Base-by-base conservation (phyloP, 1,140 invertebrate genomes). In the Leptinotarsa lineolata region DNA sequence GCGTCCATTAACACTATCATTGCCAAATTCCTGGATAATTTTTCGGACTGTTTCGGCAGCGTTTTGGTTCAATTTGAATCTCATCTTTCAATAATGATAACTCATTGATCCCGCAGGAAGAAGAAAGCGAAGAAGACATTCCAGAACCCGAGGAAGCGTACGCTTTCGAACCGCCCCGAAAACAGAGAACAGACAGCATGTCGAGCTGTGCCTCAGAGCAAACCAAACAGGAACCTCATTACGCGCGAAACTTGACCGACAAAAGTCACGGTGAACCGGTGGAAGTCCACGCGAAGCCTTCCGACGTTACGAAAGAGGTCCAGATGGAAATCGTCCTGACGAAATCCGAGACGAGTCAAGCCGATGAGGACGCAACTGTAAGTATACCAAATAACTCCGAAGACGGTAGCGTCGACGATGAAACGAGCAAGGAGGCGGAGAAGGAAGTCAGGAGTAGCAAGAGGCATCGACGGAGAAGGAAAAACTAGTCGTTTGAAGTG, bases 381-480 rank as follows among this genome's bases (percentile, higher is more conserved):
- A 54, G 12, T 12, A 54, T 54, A 13, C 48, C 48, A n/a, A 54
- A 54, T 54, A 54, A 16, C 16, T 16, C n/a, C 2, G 48, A 54
- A 16, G 48, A 54, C n/a, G 48, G n/a, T n/a, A 70, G 70, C 45
- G 73, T 74, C 58, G 73, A 74, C 54, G 69, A 74, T 13, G 73
- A 74, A 21, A 69, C 68, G 22, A 58, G 63, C 39, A 67, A 74
- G 15, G 72, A 73, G 20, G 73, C 63, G 54, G 73, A 70, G 46
- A 58, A 65, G 63, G 39, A 24, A 24, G 22, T 70, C 48, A 69
- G 63, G 63, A 74, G 68, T 39, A 74, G 61, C 63, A 70, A 69
- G 54, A 70, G 68, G 39, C 73, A 74, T 59, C 48, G 73, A 59
- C 69, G 73, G 69, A 64, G 73, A 59, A 69, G 73, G 44, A 69